phyloP scores from a whole-genome alignment of 1,140 invertebrate species.

The Capitella teleta region DNA sequence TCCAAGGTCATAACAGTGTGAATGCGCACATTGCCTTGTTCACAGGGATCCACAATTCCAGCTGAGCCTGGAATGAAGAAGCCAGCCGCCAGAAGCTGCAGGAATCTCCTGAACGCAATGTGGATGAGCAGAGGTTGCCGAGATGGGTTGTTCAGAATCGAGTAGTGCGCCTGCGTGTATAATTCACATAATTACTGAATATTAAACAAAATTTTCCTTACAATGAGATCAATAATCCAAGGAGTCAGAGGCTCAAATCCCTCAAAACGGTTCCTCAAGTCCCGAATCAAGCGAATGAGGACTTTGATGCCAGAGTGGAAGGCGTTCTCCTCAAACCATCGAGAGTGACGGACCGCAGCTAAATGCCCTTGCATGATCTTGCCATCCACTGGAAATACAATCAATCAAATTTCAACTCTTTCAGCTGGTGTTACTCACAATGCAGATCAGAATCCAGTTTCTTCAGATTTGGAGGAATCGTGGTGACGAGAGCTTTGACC shows the following conservation, averaged over 20 bases:
- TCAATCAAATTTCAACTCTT: too few relatives aligned
- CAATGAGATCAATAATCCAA: conserved; percentile 86
- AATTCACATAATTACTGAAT: too few relatives aligned
- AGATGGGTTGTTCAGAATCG: conserved; percentile 90
- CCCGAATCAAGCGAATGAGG: conserved; percentile 79
- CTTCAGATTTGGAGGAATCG: conserved; percentile 80
- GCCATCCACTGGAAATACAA: conserved; percentile 53
- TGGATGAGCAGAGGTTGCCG: conserved; percentile 85
- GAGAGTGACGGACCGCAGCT: conserved; percentile 80
- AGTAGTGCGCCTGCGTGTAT: conserved; percentile 79
- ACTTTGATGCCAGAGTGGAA: conserved; percentile 95
- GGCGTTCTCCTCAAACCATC: conserved; percentile 98
- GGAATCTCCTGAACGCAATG: conserved; percentile 70
- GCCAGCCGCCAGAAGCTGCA: conserved; percentile 85
- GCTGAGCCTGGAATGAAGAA: conserved; percentile 89
- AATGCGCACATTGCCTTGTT: conserved; percentile 73
- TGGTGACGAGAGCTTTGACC: conserved; percentile 81
- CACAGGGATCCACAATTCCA: conserved; percentile 87
- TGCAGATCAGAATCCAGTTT: conserved; percentile 87
- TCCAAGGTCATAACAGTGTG: conserved; percentile 86
- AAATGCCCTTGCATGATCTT: conserved; percentile 78
- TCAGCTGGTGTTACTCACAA: conserved; percentile 33
- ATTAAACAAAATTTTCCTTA: conserved; percentile 3
- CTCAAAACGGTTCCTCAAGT: conserved; percentile 76
- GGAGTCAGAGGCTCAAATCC: conserved; percentile 81